Percentiles rank a stretch among this genome's conserved stretches.
Evolutionary conservation across 2,888 invertebrate genomes (phyloP).

Genomic region (Hecatera dysodea): DNA sequence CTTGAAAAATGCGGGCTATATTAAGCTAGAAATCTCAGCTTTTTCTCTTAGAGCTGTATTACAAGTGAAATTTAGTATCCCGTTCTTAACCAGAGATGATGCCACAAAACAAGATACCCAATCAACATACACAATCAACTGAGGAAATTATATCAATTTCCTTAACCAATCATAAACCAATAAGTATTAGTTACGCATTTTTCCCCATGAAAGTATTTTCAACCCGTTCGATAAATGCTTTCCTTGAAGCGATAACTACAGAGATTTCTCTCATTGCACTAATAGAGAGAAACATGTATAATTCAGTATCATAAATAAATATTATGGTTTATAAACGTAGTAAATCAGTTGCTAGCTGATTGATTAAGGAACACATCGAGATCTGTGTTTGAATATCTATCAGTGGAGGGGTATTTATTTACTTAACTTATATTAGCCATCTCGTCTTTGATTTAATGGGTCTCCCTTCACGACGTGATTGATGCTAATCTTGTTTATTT

Average conservation of each 20-base stretch:
- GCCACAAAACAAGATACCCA: slow-evolving; percentile 23
- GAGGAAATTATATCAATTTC: slow-evolving; percentile 49
- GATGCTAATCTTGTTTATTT: slow-evolving; percentile 29
- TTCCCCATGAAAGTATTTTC: slow-evolving; percentile 18
- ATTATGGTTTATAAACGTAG: slow-evolving; percentile 60
- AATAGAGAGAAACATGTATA: slow-evolving; percentile 50
- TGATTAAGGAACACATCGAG: slow-evolving; percentile 59
- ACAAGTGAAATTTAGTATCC: slow-evolving; percentile 17
- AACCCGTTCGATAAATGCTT: slow-evolving; percentile 10
- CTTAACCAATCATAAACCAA: slow-evolving; percentile 34
- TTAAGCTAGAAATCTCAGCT: no score
- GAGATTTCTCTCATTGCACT: slow-evolving; percentile 41
- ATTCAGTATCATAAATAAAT: slow-evolving; percentile 70
- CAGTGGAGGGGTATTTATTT: slow-evolving; percentile 32
- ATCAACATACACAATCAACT: slow-evolving; percentile 14
- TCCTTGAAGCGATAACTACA: slow-evolving; percentile 27
- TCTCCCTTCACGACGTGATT: slow-evolving; percentile 27
- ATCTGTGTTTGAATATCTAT: slow-evolving; percentile 59
- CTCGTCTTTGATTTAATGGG: slow-evolving; percentile 26
- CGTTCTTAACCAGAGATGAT: slow-evolving; percentile 9
- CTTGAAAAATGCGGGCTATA: no score
- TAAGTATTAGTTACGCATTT: slow-evolving; percentile 28
- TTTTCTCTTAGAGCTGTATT: background rate
- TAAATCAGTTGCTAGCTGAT: slow-evolving; percentile 72
- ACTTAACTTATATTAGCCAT: slow-evolving; percentile 37